Conservation (phyloP, 1,140 invertebrate genomes). For the Harlomillsia oculata region DNA sequence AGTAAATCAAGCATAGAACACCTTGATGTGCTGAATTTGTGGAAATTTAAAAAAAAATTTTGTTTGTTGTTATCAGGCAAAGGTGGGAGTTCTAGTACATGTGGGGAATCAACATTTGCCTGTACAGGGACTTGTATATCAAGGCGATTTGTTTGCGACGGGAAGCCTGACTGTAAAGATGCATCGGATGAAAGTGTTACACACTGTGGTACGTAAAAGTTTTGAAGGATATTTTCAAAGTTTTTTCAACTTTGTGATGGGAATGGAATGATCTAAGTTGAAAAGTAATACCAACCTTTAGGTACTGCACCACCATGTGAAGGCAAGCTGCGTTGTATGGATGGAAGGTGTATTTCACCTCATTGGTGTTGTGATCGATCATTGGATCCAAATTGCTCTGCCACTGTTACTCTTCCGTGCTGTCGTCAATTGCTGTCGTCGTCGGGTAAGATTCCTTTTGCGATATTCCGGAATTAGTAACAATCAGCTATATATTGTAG, state of each 20-base stretch:
- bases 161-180: constrained; percentile 74
- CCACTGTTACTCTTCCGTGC: constrained; percentile 38
- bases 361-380: constrained; percentile 46
- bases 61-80: too few species aligned
- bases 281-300: not conserved
- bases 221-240: too few species aligned
- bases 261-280: not conserved
- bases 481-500: not conserved
- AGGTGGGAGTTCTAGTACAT: too few species aligned
- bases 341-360: constrained; percentile 45
- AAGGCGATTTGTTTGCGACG: constrained; percentile 86
- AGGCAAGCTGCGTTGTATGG: constrained; percentile 43
- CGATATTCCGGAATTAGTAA: not conserved
- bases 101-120: constrained; percentile 42
- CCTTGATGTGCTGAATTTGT: not conserved
- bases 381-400: constrained; percentile 43
- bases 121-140: constrained; percentile 76
- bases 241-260: too few species aligned
- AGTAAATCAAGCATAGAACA: constrained; percentile 36
- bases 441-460: constrained; percentile 10
- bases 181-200: constrained; percentile 60
- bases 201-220: constrained; percentile 40
- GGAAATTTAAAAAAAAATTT: too few species aligned
- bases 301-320: constrained; percentile 42
- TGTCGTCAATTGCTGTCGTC: constrained; percentile 29